Evolutionary conservation across 2,797 vertebrate genomes (phyloP), one percentile per base, ranked within the genome.

Genomic region (Sciurus vulgaris): DNA sequence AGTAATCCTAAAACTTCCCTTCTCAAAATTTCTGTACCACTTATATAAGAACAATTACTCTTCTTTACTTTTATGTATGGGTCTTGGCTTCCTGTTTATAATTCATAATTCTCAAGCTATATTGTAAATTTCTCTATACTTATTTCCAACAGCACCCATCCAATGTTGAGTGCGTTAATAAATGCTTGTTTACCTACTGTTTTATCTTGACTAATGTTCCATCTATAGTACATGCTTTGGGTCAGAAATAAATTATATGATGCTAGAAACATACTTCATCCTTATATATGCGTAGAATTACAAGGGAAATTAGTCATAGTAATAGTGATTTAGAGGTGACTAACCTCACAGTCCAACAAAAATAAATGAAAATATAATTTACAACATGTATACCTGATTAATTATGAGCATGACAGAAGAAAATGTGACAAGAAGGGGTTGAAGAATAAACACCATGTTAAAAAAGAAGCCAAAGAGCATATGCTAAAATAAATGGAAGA

Each of bases 291-390:
- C 89, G 38, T 87, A 95, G 20, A 74, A 91, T 69, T 74, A 69
- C 73, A 88, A 92, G 94, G 24, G 38, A 35, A 92, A 92, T 91
- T 93, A 79, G 35, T 91, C 63, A 73, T 33, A 85, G 49, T 35
- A 84, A 79, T 84, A 89, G 73, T 90, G 73, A 56, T 86, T 95
- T 73, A 77, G 54, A 69, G 56, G 74, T 87, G 88, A 94, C 17
- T 91, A 96, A 88, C 22, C 12, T 93, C 54, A 86, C 83, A 86
- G 61, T 47, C 63, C 38, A 93, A 96, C 15, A 84, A 96, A 96
- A 93, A 84, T 89, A 87, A 91, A 69, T 96, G 79, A 84, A 96
- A 97, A 92, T 63, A 89, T 83, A 91, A 90, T 97, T 91, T 91
- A 86, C 5, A 94, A 86, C 73, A 77, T 81, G 84, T n/a, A 94